Percentiles rank a stretch among this genome's conserved stretches.
Evolutionary conservation across 2,888 invertebrate species (phyloP).

Genomic region (Eristalis arbustorum): DNA sequence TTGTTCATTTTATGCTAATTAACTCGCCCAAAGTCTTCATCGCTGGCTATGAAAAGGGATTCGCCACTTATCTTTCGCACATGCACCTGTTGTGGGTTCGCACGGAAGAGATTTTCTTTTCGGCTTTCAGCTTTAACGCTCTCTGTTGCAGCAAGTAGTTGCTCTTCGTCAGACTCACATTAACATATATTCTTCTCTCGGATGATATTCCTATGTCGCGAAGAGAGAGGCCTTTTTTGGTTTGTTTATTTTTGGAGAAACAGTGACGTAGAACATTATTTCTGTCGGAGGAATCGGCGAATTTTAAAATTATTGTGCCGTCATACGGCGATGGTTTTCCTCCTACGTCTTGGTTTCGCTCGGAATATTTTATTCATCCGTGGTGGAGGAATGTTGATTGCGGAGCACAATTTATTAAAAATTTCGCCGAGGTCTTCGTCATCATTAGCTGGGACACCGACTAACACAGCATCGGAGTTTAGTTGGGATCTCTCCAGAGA

Average conservation of each 20-base stretch:
- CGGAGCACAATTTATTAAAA: neutral
- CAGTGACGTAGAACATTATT: neutral
- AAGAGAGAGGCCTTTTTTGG: too few species aligned
- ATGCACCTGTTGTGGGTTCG: too few species aligned
- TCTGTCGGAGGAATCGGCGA: neutral
- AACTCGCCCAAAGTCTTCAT: too few species aligned
- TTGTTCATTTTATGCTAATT: too few species aligned
- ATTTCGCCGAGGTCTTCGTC: neutral
- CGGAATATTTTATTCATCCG: neutral
- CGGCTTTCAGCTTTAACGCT: neutral
- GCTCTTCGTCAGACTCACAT: neutral
- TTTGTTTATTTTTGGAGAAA: neutral
- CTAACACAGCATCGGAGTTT: neutral
- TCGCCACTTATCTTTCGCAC: too few species aligned
- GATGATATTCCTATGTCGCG: conserved; percentile 1
- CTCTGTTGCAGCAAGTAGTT: too few species aligned
- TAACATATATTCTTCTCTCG: neutral
- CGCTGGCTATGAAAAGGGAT: too few species aligned
- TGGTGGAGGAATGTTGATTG: neutral
- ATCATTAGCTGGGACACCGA: neutral
- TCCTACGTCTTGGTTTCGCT: too few species aligned
- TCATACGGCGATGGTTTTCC: too few species aligned
- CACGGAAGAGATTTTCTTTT: too few species aligned
- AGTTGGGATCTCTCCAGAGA: neutral
- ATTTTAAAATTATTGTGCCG: neutral